Evolutionary conservation across 2,113 vertebrate genomes (phyloP), one percentile per base, ranked within the genome.

Genomic region (Cinclus cinclus): DNA sequence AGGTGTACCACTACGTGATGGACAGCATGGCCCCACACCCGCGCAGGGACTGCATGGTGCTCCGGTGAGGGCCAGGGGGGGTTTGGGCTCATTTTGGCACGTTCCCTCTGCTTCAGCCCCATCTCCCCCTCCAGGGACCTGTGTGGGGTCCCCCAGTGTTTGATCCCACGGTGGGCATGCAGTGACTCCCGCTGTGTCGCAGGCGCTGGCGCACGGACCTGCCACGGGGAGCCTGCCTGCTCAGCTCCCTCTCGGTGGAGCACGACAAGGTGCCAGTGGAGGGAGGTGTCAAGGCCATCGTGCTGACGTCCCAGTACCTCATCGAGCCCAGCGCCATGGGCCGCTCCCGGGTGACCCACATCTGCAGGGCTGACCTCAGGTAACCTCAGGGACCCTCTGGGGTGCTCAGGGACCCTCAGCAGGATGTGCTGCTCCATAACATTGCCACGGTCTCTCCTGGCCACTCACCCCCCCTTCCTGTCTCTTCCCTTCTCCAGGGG

Each of bases 21-120:
- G 98, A 99, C 97, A 98, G 98, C 98, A 99, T 99, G 98, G 98
- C 98, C 1, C 98, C 98, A 1, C 98, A 98, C 81, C 98, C 98
- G 0, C 97, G 97, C 87, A 91, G 98, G 22, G 98, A 99, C 92
- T 99, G 98, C 5, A 97, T 98, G 49, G 97, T 98, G 47, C 98
- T 99, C 39, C 97, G 98, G 98, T 99, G 89, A 98, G 97, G 6
- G 52, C 35, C 6, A 7, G 13, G 33, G 8, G 17, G 49, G 71
- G 22, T 10, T 23, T 19, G 37, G n/a, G 21, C 42, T 52, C 4
- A 0, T 15, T 7, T 27, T 19, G 78, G 31, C 4, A 27, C 35
- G 7, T 53, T 62, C 46, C 37, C 1, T 10, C 52, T 24, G 37
- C 41, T 28, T 50, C 74, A 33, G 28, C 18, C 42, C 52, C 27